Evolutionary conservation across 2,888 invertebrate genomes (phyloP), one percentile per base, ranked within the genome.

Genomic region (Amphipyra tragopoginis): DNA sequence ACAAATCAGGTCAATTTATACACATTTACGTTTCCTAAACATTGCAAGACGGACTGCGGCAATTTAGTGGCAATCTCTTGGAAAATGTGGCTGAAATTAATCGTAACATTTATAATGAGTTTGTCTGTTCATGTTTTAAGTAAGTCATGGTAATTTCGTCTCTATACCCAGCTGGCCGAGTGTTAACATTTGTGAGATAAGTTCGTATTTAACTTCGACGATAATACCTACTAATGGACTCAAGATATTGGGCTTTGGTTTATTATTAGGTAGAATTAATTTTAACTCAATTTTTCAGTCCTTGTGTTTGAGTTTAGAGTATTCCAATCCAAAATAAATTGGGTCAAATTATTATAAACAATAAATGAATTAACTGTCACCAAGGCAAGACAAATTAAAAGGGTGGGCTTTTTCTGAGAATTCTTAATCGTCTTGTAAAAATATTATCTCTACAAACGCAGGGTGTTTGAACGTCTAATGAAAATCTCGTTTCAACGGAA

Each of bases 401-500:
- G 11, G n/a, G 11, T 0, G 7, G 13, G 29, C 11, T 1, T 52
- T 21, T 43, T 51, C 21, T 13, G 54, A 42, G 67, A 48, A 80
- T 71, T 79, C 73, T 80, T 83, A 84, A 86, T 82, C 77, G 75
- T 70, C 59, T 63, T 81, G 80, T 82, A 80, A 85, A 86, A 88
- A 88, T 82, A 85, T 83, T 85, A 84, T 81, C 81, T 75, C 70
- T 64, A 69, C 64, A 60, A 77, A 80, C 72, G 80, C 73, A 78
- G 78, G 76, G 75, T 86, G 82, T 87, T 87, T 85, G 85, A 85
- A 83, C 82, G 79, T 84, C 83, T 90, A 90, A 90, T 89, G 89
- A 88, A 89, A 89, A 88, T 86, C 86, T 89, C 87, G 81, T 89
- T 88, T 86, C 82, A 84, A 80, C 86, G 84, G 86, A 85, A 85